Conservation (phyloP, 2,888 invertebrate species). For the Parelbella ahira region DNA sequence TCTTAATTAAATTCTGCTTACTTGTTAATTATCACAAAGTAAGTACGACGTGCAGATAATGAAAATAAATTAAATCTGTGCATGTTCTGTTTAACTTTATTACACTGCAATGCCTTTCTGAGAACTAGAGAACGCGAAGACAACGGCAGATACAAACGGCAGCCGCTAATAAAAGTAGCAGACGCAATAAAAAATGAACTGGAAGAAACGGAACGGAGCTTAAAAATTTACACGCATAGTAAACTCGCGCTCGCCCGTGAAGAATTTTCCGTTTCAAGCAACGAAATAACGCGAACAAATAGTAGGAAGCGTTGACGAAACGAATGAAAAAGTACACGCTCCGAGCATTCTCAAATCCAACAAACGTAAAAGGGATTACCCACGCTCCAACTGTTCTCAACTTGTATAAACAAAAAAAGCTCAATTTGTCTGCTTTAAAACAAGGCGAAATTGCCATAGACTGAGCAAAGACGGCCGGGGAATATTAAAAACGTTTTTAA, state of each 20-base stretch:
- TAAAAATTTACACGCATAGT: slow-evolving; percentile 71
- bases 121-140: slow-evolving; percentile 30
- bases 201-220: slow-evolving; percentile 51
- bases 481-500: slow-evolving; percentile 78
- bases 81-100: too few relatives aligned
- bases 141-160: slow-evolving; percentile 46
- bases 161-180: slow-evolving; percentile 42
- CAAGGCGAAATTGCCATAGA: slow-evolving; percentile 69
- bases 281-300: slow-evolving; percentile 60
- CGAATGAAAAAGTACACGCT: slow-evolving; percentile 63
- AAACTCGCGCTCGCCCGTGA: slow-evolving; percentile 56
- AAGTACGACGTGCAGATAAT: too few relatives aligned
- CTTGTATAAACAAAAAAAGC: slow-evolving; percentile 77
- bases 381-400: slow-evolving; percentile 73
- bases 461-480: slow-evolving; percentile 61
- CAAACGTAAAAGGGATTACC: slow-evolving; percentile 78
- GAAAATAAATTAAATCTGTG: too few relatives aligned
- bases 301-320: slow-evolving; percentile 62
- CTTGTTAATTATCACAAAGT: too few relatives aligned
- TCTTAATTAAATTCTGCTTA: too few relatives aligned
- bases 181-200: slow-evolving; percentile 40
- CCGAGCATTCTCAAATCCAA: slow-evolving; percentile 63
- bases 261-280: slow-evolving; percentile 46
- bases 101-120: background rate
- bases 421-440: slow-evolving; percentile 70